Evolutionary conservation across 2,797 vertebrate species (phyloP).

Genomic region (Scarus forsteni): DNA sequence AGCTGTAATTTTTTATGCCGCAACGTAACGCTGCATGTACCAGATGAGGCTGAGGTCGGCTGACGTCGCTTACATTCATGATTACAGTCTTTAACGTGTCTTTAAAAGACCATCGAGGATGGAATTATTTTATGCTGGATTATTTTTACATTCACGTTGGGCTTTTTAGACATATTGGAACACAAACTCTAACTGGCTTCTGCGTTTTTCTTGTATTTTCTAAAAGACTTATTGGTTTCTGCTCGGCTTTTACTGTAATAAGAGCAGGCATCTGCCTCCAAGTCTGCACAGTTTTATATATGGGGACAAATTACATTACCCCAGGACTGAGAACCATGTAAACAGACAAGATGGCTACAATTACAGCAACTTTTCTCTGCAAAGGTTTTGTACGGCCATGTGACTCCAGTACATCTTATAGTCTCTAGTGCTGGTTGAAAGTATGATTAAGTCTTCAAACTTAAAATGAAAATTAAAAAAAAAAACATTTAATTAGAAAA

Average conservation of each 20-base stretch:
- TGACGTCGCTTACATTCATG: constrained; percentile 63
- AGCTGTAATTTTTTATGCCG: constrained; percentile 68
- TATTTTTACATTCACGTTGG: constrained; percentile 70
- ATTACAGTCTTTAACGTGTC: constrained; percentile 64
- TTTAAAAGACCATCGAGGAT: constrained; percentile 75
- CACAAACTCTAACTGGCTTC: constrained; percentile 34
- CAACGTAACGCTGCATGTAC: constrained; percentile 61
- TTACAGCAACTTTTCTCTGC: constrained; percentile 38
- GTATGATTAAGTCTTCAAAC: neutral
- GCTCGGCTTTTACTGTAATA: constrained; percentile 55
- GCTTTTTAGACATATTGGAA: constrained; percentile 57
- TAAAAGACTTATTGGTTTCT: constrained; percentile 46
- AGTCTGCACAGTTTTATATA: constrained; percentile 56
- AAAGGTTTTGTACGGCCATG: constrained; percentile 12
- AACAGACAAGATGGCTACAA: constrained; percentile 41
- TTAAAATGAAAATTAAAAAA: constrained; percentile 11
- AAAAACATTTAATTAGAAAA: constrained; percentile 13
- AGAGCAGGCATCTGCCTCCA: constrained; percentile 57
- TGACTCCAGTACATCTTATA: neutral
- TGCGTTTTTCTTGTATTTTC: constrained; percentile 55
- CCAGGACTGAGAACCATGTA: constrained; percentile 37
- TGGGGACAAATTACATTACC: constrained; percentile 64
- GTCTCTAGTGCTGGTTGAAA: neutral
- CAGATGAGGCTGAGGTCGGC: constrained; percentile 59
- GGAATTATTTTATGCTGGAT: constrained; percentile 69